Evolutionary conservation across 2,797 vertebrate genomes (phyloP), one percentile per base, ranked within the genome.

Genomic region (Catostomus latipinnis): DNA sequence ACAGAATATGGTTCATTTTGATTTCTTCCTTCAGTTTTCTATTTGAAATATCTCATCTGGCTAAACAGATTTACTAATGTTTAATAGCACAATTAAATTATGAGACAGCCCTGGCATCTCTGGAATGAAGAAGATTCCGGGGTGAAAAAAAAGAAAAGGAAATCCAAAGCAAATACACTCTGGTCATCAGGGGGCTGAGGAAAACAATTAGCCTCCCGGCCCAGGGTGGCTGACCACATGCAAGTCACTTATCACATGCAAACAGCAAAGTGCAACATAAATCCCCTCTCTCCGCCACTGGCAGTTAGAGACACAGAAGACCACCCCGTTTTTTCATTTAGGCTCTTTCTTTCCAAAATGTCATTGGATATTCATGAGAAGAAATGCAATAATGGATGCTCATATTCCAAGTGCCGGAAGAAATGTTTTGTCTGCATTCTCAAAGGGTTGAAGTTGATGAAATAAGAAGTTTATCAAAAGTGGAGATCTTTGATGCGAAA

Each of bases 381-480:
- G 18, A 50, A 57, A 63, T n/a, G 48, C 57, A 81, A 76, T 72
- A 67, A 72, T 9, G 34, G n/a, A 77, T 14, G 53, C 13, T 61
- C 49, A 72, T 77, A 71, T 60, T 71, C 57, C 67, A 66, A 14
- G 50, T 63, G 34, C 68, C 57, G 16, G 14, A 48, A 60, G 76
- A 58, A 56, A 71, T 71, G 60, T 65, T 72, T 78, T 53, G 76
- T 34, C 34, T 66, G 34, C 52, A 49, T 22, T 71, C 52, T 70
- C 77, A 73, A 13, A 6, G 8, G 61, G 18, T 34, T 57, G 16
- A 73, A 57, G 16, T 66, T 72, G 53, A 66, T 80, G 52, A 79
- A 72, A 79, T 72, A 58, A 50, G 70, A 73, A 45, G 69, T 80
- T 72, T 58, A 72, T 80, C 69, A 80, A 80, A 73, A 66, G 70